Evolutionary conservation across 2,888 invertebrate genomes (phyloP), one percentile per base, ranked within the genome.

Genomic region (Eupeodes latifasciatus): DNA sequence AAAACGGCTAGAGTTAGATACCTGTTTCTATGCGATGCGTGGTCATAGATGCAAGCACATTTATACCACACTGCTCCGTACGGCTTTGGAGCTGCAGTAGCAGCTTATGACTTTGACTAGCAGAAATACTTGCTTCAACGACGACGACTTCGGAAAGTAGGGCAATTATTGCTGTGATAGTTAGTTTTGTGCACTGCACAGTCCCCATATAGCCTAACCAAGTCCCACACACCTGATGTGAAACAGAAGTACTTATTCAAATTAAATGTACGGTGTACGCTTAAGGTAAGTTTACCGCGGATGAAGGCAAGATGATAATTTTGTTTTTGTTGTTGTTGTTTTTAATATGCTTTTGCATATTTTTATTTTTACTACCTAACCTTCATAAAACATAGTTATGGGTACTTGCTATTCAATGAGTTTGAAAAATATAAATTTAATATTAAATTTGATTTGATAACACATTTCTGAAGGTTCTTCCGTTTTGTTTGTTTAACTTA

Each of bases 81-180:
- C 27, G 27, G 27, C 2, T 27, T 27, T 27, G 27, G 27, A 59
- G 76, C 9, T 34, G 51, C 67, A 51, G n/a, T 53, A 69, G 53
- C 19, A 55, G 51, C 53, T 53, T 75, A 83, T 78, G 66, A 34
- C 78, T 66, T 61, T 72, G 64, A 66, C 66, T 64, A 61, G 74
- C 12, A 74, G 62, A 75, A 84, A 75, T 75, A 80, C 84, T 62
- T 14, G 81, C 61, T 62, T 55, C 67, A 4, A 19, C 40, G 40
- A 40, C 6, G 40, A 40, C 6, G 40, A 27, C 27, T 1, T 3
- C 19, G 16, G 40, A 86, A 86, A 83, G 86, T 86, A 83, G 86
- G 79, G 64, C 86, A 86, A 53, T 81, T 57, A 71, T 61, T 47
- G 64, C 71, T 76, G 66, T 80, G 75, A 75, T 55, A 40, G 51